Percentiles rank a stretch among this genome's conserved stretches.
These are phyloP conservation scores for Erebia epiphron DNA, from an alignment of 2,888 invertebrate species.

Conservation along the genomic window DNA sequence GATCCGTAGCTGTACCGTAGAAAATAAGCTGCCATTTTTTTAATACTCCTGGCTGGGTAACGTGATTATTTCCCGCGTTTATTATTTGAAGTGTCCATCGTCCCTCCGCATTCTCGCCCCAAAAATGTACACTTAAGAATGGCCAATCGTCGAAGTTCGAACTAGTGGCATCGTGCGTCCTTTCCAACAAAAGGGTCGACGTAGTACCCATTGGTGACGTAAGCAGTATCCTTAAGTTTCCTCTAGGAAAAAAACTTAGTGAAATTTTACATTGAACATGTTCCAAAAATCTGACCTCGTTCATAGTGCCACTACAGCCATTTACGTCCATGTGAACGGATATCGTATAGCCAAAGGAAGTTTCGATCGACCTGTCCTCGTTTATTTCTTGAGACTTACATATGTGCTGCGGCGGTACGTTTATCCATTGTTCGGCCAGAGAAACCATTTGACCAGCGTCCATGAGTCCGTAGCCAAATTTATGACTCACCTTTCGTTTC, in stretches of 20 bases:
- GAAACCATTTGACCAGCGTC: slow-evolving; percentile 97
- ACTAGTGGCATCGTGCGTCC: slow-evolving; percentile 94
- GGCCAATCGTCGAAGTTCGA: slow-evolving; percentile 99
- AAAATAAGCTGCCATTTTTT: slow-evolving; percentile 98
- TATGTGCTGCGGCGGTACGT: slow-evolving; percentile 96
- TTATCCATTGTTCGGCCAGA: slow-evolving; percentile 96
- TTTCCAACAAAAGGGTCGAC: slow-evolving; percentile 95
- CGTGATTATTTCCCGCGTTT: slow-evolving; percentile 89
- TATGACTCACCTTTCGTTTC: slow-evolving; percentile 96
- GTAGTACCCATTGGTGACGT: slow-evolving; percentile 97
- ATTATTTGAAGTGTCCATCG: slow-evolving; percentile 93
- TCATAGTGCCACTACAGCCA: slow-evolving; percentile 93
- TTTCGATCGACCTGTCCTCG: slow-evolving; percentile 91
- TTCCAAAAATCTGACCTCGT: slow-evolving; percentile 95
- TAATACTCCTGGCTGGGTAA: slow-evolving; percentile 92
- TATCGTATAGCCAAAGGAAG: slow-evolving; percentile 88
- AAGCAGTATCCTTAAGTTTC: slow-evolving; percentile 93
- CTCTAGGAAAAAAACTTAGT: slow-evolving; percentile 94
- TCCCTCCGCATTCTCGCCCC: slow-evolving; percentile 96
- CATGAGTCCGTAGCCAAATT: slow-evolving; percentile 99
- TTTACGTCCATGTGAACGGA: slow-evolving; percentile 94
- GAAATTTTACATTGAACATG: slow-evolving; percentile 99
- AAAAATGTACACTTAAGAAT: slow-evolving; percentile 98
- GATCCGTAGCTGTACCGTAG: slow-evolving; percentile 95
- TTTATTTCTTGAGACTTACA: slow-evolving; percentile 95